phyloP scores from a whole-genome alignment of 2,113 vertebrate species.

The Lichenostomus cassidix region DNA sequence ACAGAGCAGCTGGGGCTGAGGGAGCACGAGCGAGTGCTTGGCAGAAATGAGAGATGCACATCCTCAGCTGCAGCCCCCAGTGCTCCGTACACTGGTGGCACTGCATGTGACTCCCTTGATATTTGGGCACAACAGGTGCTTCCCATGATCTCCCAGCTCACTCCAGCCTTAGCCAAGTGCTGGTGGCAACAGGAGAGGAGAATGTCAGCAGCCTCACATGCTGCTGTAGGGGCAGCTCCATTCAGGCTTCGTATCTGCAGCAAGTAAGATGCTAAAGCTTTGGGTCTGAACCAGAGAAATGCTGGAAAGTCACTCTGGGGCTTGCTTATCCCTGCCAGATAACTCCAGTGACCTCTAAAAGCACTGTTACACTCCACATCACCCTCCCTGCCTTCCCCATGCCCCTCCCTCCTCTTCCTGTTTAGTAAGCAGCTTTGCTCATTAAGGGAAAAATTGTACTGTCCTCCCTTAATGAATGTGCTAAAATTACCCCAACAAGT shows the following conservation, averaged over 20 bases:
- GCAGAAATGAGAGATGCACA: not conserved
- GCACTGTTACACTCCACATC: not conserved
- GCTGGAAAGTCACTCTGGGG: not conserved
- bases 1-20: not conserved
- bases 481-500: constrained; percentile 22
- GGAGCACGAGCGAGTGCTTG: accelerated
- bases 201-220: not conserved
- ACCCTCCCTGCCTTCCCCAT: not conserved
- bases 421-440: constrained; percentile 54
- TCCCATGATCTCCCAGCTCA: not conserved
- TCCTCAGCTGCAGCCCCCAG: not conserved
- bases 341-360: constrained; percentile 32
- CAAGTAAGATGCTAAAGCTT: not conserved
- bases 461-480: constrained; percentile 9
- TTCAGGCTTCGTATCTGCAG: not conserved
- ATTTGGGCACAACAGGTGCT: not conserved
- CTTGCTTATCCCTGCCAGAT: not conserved
- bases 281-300: not conserved
- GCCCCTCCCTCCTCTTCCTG: not conserved
- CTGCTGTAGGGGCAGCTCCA: not conserved
- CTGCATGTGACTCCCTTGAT: not conserved
- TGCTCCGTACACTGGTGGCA: not conserved
- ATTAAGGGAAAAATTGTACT: constrained; percentile 25
- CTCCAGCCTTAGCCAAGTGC: not conserved
- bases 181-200: not conserved